Percentiles rank a stretch among this genome's conserved stretches.
Evolutionary conservation across 2,888 invertebrate species (phyloP).

Genomic region (Fragum fragum): DNA sequence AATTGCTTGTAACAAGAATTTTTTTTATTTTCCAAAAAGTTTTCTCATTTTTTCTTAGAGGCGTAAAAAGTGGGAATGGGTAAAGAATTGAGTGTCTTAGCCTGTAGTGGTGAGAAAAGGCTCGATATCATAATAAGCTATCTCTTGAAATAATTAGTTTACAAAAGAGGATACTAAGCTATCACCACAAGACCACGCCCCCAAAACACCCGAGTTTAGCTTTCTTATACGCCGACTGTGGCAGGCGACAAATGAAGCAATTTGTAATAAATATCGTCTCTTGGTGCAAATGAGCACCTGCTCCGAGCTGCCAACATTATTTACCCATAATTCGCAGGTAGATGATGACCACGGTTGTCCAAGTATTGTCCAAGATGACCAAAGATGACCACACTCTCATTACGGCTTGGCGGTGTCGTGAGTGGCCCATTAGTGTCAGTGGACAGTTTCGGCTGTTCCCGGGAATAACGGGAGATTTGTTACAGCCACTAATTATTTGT

Average conservation of each 20-base stretch:
- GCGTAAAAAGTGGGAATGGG: too few relatives aligned
- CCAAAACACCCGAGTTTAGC: neutral
- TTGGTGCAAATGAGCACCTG: constrained; percentile 35
- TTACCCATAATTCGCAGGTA: constrained; percentile 30
- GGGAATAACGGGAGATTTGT: neutral
- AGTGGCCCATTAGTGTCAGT: constrained; percentile 42
- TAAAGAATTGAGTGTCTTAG: too few relatives aligned
- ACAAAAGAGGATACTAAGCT: neutral
- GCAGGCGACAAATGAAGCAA: constrained; percentile 20
- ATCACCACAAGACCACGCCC: neutral
- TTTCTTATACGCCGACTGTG: neutral
- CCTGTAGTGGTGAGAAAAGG: too few relatives aligned
- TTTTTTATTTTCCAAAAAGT: too few relatives aligned
- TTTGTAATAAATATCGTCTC: constrained; percentile 17
- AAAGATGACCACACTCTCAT: constrained; percentile 34
- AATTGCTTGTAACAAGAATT: too few relatives aligned
- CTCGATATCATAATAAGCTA: too few relatives aligned
- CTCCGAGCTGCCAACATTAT: constrained; percentile 27
- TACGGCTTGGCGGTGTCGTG: constrained; percentile 26
- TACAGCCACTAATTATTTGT: too few relatives aligned
- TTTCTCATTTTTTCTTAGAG: too few relatives aligned
- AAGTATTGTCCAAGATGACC: constrained; percentile 26
- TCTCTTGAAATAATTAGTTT: neutral
- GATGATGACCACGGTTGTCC: constrained; percentile 37
- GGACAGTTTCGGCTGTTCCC: neutral